phyloP scores from a whole-genome alignment of 2,888 invertebrate genomes.

The Xylota sylvarum region DNA sequence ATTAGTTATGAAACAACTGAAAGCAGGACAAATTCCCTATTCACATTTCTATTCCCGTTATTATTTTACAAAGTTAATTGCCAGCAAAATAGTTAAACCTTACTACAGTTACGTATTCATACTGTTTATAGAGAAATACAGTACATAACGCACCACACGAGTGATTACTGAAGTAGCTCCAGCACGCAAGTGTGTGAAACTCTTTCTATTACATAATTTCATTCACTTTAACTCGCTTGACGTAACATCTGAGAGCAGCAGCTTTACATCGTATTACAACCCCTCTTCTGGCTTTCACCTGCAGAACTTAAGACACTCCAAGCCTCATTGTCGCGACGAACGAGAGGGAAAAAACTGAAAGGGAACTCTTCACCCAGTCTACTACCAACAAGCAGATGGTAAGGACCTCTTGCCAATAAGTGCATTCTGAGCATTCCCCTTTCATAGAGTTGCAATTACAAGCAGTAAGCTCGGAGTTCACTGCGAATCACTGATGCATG shows the following conservation, averaged over 20 bases:
- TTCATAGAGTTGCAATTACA: slow-evolving; percentile 53
- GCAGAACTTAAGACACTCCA: slow-evolving; percentile 37
- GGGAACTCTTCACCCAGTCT: slow-evolving; percentile 47
- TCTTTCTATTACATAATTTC: slow-evolving; percentile 31
- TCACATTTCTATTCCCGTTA: background rate
- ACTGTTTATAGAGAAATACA: background rate
- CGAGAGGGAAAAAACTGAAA: slow-evolving; percentile 24
- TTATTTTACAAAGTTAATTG: slow-evolving; percentile 5
- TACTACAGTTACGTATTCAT: background rate
- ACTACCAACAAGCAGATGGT: slow-evolving; percentile 42
- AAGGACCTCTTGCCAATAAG: slow-evolving; percentile 60
- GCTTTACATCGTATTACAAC: slow-evolving; percentile 30
- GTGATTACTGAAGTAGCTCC: slow-evolving; percentile 1
- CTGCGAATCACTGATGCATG: slow-evolving; percentile 71
- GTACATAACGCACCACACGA: background rate
- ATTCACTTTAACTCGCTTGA: slow-evolving; percentile 36
- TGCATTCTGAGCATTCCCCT: slow-evolving; percentile 28
- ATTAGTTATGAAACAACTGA: background rate
- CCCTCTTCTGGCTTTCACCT: slow-evolving; percentile 10
- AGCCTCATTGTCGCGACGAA: slow-evolving; percentile 31
- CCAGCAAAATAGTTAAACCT: slow-evolving; percentile 20
- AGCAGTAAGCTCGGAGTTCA: slow-evolving; percentile 53
- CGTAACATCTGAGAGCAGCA: slow-evolving; percentile 2
- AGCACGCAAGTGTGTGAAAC: slow-evolving; percentile 20
- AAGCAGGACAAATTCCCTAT: background rate